Conservation (phyloP, 2,888 invertebrate species). For the Philhelius pedissequus region DNA sequence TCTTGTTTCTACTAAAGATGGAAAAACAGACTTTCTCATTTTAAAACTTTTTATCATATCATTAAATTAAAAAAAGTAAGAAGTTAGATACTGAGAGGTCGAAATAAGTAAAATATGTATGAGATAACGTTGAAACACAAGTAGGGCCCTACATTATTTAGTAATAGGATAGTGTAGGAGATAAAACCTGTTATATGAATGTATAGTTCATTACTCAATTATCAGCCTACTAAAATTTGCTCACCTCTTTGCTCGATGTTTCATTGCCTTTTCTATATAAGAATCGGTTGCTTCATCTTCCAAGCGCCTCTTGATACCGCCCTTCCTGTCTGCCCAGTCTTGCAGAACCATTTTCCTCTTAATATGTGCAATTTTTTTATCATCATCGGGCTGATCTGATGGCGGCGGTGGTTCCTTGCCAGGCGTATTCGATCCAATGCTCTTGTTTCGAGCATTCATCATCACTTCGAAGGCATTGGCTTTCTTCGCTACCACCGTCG, state of each 20-base stretch:
- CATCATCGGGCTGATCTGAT: conserved; percentile 20
- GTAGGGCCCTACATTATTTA: too few species aligned
- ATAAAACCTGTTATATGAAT: too few species aligned
- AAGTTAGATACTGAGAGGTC: too few species aligned
- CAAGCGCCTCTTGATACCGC: conserved; percentile 82
- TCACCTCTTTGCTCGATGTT: conserved; percentile 81
- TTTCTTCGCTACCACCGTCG: conserved; percentile 45
- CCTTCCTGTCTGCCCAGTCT: conserved; percentile 84
- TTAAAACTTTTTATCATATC: too few species aligned
- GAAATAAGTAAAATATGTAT: too few species aligned
- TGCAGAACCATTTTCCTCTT: conserved; percentile 81
- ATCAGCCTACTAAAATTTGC: too few species aligned
- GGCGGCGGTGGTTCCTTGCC: conserved; percentile 78
- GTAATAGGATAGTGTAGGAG: too few species aligned
- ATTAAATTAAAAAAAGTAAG: too few species aligned
- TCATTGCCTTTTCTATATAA: conserved; percentile 81
- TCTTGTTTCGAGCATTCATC: conserved; percentile 84
- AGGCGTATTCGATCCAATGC: conserved; percentile 83
- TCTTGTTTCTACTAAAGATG: too few species aligned
- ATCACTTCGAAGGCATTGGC: conserved; percentile 83
- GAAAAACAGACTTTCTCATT: too few species aligned
- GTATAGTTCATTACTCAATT: too few species aligned
- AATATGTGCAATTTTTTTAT: conserved; percentile 75
- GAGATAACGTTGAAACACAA: too few species aligned
- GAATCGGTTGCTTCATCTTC: conserved; percentile 82